Base-by-base conservation (phyloP, 2,888 invertebrate species). In the Hedya salicella region DNA sequence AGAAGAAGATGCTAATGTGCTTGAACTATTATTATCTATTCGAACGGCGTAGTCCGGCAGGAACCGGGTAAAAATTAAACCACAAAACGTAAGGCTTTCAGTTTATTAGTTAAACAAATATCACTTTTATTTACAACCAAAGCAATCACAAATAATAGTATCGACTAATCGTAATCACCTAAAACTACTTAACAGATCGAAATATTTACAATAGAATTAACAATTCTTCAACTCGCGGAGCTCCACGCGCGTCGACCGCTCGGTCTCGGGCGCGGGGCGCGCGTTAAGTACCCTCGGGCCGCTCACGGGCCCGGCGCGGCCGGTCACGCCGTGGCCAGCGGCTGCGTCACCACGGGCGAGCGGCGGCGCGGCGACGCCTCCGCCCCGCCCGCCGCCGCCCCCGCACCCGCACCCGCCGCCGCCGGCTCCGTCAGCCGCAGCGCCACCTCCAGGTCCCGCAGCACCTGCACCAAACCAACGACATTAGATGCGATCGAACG, bases 391-490 rank as follows among this genome's bases (percentile, higher is more conserved):
- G n/a, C n/a, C 66, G 52, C 73, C 90, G 92, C 94, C 92, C 93
- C 94, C 67, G 69, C 75, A 67, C 68, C 53, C 54, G 67, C 68
- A 19, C 93, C 72, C 81, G 80, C 70, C 80, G 79, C 70, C 70
- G 75, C 82, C 76, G 82, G 77, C 76, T 94, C 94, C 70, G 94
- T 92, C 75, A 95, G 89, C 54, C 94, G 93, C 77, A 98, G 93
- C 81, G 97, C 97, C 85, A 96, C 94, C 86, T 97, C 97, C 82
- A 98, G 94, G 93, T 98, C 98, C 78, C 97, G 95, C 81, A 98
- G 94, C 81, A 98, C 96, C 89, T 89, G 85, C 36, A 9, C 25
- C 3, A 25, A 25, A 25, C 25, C 3, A 6, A 25, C n/a, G n/a
- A n/a, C n/a, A n/a, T n/a, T n/a, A n/a, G n/a, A n/a, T n/a, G n/a